A percentile compares a stretch with the other conserved stretches of the same genome.
Evolutionary conservation across 2,113 vertebrate genomes (phyloP).

Genomic region (Gallinago media): DNA sequence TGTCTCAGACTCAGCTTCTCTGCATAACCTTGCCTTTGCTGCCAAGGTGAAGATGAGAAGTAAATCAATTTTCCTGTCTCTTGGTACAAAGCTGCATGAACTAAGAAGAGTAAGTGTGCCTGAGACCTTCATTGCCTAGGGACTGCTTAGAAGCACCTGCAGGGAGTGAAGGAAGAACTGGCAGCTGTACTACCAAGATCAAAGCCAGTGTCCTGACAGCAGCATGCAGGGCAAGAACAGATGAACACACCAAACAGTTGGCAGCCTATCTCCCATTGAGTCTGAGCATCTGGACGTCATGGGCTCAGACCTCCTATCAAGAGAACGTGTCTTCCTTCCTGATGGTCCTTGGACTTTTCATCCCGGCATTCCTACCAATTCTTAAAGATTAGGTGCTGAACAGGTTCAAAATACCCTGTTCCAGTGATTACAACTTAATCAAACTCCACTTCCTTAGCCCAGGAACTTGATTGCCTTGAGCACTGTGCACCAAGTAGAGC

Average conservation of each 20-base stretch:
- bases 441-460: background rate
- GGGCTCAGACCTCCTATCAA: background rate
- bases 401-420: background rate
- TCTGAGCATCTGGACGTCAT: background rate
- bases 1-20: background rate
- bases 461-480: background rate
- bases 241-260: background rate
- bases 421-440: background rate
- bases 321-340: background rate
- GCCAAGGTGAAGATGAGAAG: background rate
- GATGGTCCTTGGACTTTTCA: background rate
- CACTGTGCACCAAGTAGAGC: background rate
- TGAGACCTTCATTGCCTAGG: background rate
- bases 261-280: background rate
- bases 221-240: background rate
- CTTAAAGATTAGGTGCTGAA: background rate
- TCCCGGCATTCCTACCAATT: background rate
- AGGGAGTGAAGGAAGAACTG: background rate
- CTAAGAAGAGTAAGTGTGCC: background rate
- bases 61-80: background rate
- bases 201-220: background rate
- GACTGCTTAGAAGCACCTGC: background rate
- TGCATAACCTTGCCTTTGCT: background rate
- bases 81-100: background rate
- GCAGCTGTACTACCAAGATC: background rate